Conservation (phyloP, 2,888 invertebrate species). For the Miltochrista miniata region DNA sequence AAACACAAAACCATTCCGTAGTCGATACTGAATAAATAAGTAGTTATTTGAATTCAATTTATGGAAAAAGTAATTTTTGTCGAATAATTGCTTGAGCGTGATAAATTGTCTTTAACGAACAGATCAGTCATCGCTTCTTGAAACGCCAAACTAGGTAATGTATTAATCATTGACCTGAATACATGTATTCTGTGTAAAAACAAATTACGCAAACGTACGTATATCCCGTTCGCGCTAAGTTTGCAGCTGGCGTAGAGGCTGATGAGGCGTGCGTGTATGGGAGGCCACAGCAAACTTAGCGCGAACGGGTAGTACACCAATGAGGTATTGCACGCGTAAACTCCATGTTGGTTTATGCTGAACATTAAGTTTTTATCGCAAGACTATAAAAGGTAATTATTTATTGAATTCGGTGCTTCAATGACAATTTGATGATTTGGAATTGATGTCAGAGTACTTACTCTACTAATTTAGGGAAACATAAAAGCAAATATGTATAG, state of each 20-base stretch:
- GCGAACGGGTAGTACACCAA: too few species aligned
- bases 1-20: too few species aligned
- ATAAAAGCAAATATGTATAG: too few species aligned
- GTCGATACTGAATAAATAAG: neutral
- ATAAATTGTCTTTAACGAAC: constrained; percentile 8
- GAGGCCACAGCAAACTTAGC: too few species aligned
- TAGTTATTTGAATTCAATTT: neutral
- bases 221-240: too few species aligned
- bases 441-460: neutral
- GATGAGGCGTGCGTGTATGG: too few species aligned
- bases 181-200: constrained; percentile 36
- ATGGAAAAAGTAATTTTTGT: neutral
- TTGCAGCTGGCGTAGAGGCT: too few species aligned
- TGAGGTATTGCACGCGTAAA: constrained; percentile 26
- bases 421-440: constrained; percentile 2
- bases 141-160: constrained; percentile 27
- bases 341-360: constrained; percentile 30
- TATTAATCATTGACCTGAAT: constrained; percentile 41
- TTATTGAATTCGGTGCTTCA: constrained; percentile 17
- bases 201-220: constrained; percentile 32
- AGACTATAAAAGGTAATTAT: neutral
- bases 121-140: constrained; percentile 29
- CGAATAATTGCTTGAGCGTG: neutral
- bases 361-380: constrained; percentile 24
- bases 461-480: too few species aligned